Evolutionary conservation across 1,140 invertebrate species (phyloP), one percentile per base, ranked within the genome.

Genomic region (Epicauta chinensis): DNA sequence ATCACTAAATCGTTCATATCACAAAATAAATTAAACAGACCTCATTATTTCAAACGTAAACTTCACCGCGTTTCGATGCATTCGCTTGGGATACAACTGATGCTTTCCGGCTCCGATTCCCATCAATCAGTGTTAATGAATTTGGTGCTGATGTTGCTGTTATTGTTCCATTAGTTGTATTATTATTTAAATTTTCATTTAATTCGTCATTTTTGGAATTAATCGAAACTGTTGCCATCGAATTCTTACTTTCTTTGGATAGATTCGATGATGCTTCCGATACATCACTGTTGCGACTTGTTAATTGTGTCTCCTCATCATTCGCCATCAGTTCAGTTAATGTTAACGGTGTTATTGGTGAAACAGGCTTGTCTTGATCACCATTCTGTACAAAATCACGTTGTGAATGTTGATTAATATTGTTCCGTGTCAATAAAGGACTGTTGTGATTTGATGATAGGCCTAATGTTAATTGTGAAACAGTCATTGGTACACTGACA

Each of bases 41-140:
- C n/a, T n/a, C 42, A 32, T 23, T n/a, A 17, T 16, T 48, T 63
- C 62, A 77, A 43, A 79, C 77, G 55, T 78, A 79, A 2, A 79
- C 77, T 59, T 79, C 77, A 12, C 76, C 73, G 34, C 76, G 64
- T 62, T 78, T 79, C 12, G 70, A 68, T 0, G 66, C 69, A 38
- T 64, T 69, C 41, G 46, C 60, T 58, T 71, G 69, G 5, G 70
- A 69, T 6, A 69, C 64, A 4, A 63, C 56, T 9, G 66, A 68
- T 12, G 65, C 57, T 54, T 70, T 70, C 38, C 68, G 58, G 39
- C 58, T 58, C 44, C 54, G 47, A 45, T 48, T 66, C 62, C 48
- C 72, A 68, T 56, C 72, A 68, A 57, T 71, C 64, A 32, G 70
- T 57, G 52, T 73, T 68, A n/a, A 63, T n/a, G 58, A 56, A 46